Conservation (phyloP, 2,113 vertebrate species). For the Cyanistes caeruleus region DNA sequence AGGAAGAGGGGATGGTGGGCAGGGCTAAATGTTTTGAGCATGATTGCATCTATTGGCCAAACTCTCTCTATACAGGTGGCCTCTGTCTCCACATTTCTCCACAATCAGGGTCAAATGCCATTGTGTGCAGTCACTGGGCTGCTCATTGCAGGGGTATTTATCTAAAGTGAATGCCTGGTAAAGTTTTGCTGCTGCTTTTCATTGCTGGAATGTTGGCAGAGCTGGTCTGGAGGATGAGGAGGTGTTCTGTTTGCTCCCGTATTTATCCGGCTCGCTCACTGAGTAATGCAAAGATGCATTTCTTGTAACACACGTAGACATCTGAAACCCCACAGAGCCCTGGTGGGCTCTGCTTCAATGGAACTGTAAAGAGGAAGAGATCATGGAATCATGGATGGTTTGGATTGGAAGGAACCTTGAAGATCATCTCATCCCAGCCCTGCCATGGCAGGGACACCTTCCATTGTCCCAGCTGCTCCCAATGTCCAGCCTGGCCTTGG, state of each 20-base stretch:
- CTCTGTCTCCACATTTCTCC: background rate
- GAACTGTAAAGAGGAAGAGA: background rate
- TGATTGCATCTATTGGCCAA: background rate
- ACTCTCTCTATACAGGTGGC: background rate
- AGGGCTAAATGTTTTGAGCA: background rate
- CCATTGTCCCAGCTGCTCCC: background rate
- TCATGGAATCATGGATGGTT: fast-evolving
- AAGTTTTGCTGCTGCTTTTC: background rate
- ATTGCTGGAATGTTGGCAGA: background rate
- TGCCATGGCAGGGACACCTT: background rate
- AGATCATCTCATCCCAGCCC: fast-evolving
- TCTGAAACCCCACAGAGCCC: background rate
- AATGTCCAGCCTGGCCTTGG: background rate
- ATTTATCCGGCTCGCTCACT: background rate
- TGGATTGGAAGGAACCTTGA: background rate
- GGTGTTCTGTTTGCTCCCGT: background rate
- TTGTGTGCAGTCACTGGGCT: background rate
- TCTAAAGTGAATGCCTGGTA: background rate
- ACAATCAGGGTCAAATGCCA: background rate
- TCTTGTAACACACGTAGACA: background rate
- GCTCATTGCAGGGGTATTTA: background rate
- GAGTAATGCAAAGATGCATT: background rate
- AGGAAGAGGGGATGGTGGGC: background rate
- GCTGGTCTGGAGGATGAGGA: background rate
- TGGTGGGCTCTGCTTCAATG: background rate